phyloP scores from a whole-genome alignment of 2,888 invertebrate species.

The Rhyacophila evoluta region DNA sequence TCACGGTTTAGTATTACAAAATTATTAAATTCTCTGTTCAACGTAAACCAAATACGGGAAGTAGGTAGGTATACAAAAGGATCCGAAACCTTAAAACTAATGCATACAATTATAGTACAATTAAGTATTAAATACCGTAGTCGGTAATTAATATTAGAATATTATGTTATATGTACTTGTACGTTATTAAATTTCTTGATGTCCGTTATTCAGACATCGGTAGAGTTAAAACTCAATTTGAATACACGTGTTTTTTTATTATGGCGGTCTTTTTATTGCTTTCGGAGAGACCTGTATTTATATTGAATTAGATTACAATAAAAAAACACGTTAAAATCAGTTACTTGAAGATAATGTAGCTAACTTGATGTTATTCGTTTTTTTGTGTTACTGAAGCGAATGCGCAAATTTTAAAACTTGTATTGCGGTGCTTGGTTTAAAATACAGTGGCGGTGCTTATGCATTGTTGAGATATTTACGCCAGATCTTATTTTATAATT shows the following conservation, averaged over 20 bases:
- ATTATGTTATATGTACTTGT: too few relatives aligned
- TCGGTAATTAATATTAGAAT: too few relatives aligned
- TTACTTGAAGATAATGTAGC: conserved; percentile 19
- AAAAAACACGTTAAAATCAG: conserved; percentile 25
- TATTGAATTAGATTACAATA: conserved; percentile 23
- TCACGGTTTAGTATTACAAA: too few relatives aligned
- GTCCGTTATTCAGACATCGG: not conserved
- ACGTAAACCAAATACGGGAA: too few relatives aligned
- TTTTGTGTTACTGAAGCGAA: conserved; percentile 6
- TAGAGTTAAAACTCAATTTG: not conserved
- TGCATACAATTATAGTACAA: too few relatives aligned
- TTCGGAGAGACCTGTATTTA: conserved; percentile 18
- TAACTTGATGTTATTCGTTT: conserved; percentile 20
- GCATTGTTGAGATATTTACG: too few relatives aligned
- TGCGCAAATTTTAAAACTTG: conserved; percentile 11
- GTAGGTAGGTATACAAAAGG: too few relatives aligned
- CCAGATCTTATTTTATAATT: too few relatives aligned
- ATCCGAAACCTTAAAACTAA: too few relatives aligned
- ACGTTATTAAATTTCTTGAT: too few relatives aligned
- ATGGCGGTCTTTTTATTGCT: conserved; percentile 24
- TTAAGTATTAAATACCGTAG: too few relatives aligned
- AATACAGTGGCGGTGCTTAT: not conserved
- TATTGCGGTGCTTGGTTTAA: conserved; percentile 3
- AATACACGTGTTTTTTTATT: not conserved
- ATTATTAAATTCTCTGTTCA: too few relatives aligned